Base-by-base conservation (phyloP, 2,888 invertebrate species). In the Eristalis tenax region DNA sequence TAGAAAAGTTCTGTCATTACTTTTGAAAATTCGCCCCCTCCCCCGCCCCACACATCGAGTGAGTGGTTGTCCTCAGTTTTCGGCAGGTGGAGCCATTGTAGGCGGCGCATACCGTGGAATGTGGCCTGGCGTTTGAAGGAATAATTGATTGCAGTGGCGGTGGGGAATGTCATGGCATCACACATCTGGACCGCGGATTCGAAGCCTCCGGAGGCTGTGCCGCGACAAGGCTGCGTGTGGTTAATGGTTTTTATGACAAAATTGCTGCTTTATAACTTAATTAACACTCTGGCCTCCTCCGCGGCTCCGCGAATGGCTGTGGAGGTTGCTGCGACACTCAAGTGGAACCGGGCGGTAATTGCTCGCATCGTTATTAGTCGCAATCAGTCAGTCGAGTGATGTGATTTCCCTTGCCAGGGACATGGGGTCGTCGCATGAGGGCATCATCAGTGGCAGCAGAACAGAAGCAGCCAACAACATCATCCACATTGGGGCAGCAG, bases 1-100 rank as follows among this genome's bases (percentile, higher is more conserved):
- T 84, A 84, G 84, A 84, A 80, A 84, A 84, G 65, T 84, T 84
- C 70, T 76, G 69, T 64, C 59, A 73, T 73, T 74, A 69, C 43
- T 38, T 64, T 56, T n/a, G 50, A 50, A 8, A 5, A 10, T 4
- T 6, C 2, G 18, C 8, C 50, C 50, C 8, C 4, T 8, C 18
- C 50, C 18, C 18, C 8, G 2, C 15, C 43, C 43, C 15, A 6
- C 50, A 18, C 50, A 18, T 18, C 50, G 50, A 8, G 50, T 8
- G 18, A 5, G 50, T n/a, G 15, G n/a, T 8, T 50, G 5, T n/a
- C 3, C n/a, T 5, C n/a, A 50, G 50, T 50, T 50, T 50, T n/a
- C 8, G 18, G 50, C 18, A 50, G n/a, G 50, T 18, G 50, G 18
- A 5, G 50, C 50, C 50, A 4, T 18, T n/a, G 50, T 50, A 50